Base-by-base conservation (phyloP, 2,888 invertebrate genomes). In the Emesis russula region DNA sequence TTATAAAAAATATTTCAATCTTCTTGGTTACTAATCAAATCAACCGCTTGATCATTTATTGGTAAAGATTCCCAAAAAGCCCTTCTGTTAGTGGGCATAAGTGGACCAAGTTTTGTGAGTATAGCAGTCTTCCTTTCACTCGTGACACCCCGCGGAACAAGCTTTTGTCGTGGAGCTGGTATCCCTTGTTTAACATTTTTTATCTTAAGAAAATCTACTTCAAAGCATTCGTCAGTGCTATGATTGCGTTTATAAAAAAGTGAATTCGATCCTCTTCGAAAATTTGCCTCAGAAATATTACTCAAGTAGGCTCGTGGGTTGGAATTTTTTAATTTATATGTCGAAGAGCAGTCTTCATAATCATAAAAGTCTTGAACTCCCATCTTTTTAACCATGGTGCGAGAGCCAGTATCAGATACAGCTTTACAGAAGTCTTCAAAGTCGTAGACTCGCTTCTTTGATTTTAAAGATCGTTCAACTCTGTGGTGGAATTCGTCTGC, bases 401-500 rank as follows among this genome's bases (percentile, higher is more conserved):
- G 78, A 74, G 81, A 74, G 86, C 90, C 85, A 88, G 91, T 92
- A 53, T 81, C 77, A 66, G 73, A 83, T 66, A 87, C 86, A 63
- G 81, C 83, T 80, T 79, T 70, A 48, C 71, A 58, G 66, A 87
- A 81, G 74, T 87, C 83, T 70, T 87, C 83, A 84, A 84, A 81
- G 76, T 74, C 82, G 53, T 86, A 82, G 31, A 71, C 53, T 15
- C 83, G 85, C 11, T 90, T 92, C 71, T 90, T 93, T 71, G 78
- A 93, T 86, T 95, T 93, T 31, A 96, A 81, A 53, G 94, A 92
- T 31, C 75, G 78, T 83, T 96, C 95, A n/a, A 96, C 94, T 86
- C 92, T 90, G 82, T 96, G 95, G 85, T 96, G 95, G 84, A 96
- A 96, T 77, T 93, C 92, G 86, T 96, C 96, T 25, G 95, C 95